Conservation (phyloP, 1,140 invertebrate genomes). For the Frieseomelitta varia region DNA sequence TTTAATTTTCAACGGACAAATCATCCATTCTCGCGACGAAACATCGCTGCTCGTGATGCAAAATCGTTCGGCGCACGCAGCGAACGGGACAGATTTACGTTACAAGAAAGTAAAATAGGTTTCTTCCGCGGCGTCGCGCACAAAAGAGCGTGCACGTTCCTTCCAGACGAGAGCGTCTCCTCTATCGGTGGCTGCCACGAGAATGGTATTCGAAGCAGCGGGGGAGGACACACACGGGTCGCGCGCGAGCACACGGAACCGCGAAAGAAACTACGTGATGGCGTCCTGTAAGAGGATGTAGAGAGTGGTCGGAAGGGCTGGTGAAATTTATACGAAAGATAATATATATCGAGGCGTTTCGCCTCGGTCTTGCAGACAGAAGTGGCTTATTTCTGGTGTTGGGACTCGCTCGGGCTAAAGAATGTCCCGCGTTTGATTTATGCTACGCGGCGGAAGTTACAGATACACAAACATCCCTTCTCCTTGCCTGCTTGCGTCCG, state of each 20-base stretch:
- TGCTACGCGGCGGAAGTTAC: conserved; percentile 53
- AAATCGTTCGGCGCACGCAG: background rate
- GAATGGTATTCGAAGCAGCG: background rate
- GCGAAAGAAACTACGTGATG: conserved; percentile 1
- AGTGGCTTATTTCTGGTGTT: conserved; percentile 72
- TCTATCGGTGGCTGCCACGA: background rate
- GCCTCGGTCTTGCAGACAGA: conserved; percentile 44
- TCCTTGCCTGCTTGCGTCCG: conserved; percentile 22
- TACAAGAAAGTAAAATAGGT: background rate
- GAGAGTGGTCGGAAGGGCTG: conserved; percentile 23
- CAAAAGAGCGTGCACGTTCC: background rate
- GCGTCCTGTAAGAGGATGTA: background rate
- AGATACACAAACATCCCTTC: conserved; percentile 64
- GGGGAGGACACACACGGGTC: no score
- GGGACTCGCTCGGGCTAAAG: conserved; percentile 60
- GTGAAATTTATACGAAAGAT: conserved; percentile 67
- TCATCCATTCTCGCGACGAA: background rate
- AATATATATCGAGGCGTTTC: conserved; percentile 58
- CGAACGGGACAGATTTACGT: background rate
- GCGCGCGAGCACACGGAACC: background rate
- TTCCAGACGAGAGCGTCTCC: background rate
- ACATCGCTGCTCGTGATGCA: background rate
- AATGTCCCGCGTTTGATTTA: conserved; percentile 73
- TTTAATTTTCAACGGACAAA: no score
- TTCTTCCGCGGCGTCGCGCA: background rate